Evolutionary conservation across 2,888 invertebrate species (phyloP).

Genomic region (Parnassius mnemosyne): DNA sequence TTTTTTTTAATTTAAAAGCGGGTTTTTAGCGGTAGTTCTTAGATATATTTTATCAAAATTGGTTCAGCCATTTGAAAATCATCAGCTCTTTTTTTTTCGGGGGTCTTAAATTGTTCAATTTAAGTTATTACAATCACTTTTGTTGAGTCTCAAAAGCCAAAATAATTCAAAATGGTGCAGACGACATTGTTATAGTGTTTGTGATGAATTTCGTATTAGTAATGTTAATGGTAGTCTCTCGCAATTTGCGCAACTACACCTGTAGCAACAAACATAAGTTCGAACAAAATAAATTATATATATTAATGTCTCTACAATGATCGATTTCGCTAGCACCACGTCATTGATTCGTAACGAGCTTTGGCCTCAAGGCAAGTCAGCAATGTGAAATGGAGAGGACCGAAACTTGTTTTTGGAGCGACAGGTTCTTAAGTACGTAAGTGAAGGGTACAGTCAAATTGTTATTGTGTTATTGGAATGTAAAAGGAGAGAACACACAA

Average conservation of each 20-base stretch:
- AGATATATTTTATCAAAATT: no score
- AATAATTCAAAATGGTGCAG: not conserved
- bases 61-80: no score
- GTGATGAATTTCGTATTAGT: slow-evolving; percentile 17
- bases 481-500: no score
- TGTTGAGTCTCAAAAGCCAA: not conserved
- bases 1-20: no score
- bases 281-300: slow-evolving; percentile 9
- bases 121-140: not conserved
- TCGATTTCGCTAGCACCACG: slow-evolving; percentile 18
- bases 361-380: slow-evolving; percentile 35
- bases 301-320: slow-evolving; percentile 1
- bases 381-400: slow-evolving; percentile 41
- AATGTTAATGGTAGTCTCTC: slow-evolving; percentile 9
- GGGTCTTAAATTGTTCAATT: no score
- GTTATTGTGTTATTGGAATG: slow-evolving; percentile 23
- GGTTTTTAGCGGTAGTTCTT: no score
- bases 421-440: slow-evolving; percentile 44
- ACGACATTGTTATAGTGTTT: slow-evolving; percentile 5
- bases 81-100: no score
- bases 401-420: slow-evolving; percentile 56
- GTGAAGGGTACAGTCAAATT: slow-evolving; percentile 36
- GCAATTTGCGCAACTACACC: not conserved
- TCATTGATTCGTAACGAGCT: slow-evolving; percentile 25
- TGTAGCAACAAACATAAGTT: not conserved